Evolutionary conservation across 2,797 vertebrate species (phyloP), one percentile per base, ranked within the genome.

Genomic region (Furcifer pardalis): DNA sequence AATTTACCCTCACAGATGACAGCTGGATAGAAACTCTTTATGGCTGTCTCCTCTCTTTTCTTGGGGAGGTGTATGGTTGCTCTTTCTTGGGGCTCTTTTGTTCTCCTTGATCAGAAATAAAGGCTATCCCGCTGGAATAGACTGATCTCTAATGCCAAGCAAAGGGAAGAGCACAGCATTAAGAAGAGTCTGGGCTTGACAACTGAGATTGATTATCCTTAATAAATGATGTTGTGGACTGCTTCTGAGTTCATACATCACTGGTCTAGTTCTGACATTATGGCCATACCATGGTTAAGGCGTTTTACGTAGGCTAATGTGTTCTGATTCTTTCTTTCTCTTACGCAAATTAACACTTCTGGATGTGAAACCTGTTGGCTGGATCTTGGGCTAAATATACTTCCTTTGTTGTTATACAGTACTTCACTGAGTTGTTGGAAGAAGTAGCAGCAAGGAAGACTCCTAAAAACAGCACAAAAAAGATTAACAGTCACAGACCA

Each of bases 41-140:
- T 0, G 68, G 23, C 30, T 72, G 56, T 27, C 52, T 86, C 0
- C 0, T 9, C 78, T 7, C 35, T 15, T 85, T 73, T 79, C 37
- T 83, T 66, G 60, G 23, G 46, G 71, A 87, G 76, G 83, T 79
- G 68, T 86, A 86, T 83, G 44, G 56, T 37, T 49, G 19, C 21
- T 71, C 52, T 77, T 81, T 71, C 73, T 60, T 74, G n/a, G 19
- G 10, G 12, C 10, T 56, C 66, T 86, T 42, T 59, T 75, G 60
- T 60, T 59, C 76, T 79, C 62, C 52, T 75, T 56, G 49, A 74
- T 59, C 75, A 59, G 77, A 79, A 79, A 83, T 87, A 83, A 83
- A 83, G 75, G 77, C 10, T 19, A 79, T 60, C 52, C 63, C 21
- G 63, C 25, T 30, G 68, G 56, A 81, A 81, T 46, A 77, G 74